phyloP scores from a whole-genome alignment of 2,113 vertebrate genomes.

The Heterotis niloticus region DNA sequence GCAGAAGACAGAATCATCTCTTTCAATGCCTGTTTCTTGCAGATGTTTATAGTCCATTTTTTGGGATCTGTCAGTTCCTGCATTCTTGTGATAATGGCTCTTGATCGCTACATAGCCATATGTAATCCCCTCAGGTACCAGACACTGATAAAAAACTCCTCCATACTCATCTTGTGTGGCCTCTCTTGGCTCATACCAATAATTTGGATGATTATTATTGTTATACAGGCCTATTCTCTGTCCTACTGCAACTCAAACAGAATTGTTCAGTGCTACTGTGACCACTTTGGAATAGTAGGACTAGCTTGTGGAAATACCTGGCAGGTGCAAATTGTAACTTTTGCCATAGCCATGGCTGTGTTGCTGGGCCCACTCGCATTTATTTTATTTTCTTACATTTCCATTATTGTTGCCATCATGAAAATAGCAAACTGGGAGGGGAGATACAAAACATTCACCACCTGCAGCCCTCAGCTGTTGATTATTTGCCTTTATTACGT shows the following conservation, averaged over 20 bases:
- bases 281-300: too few relatives aligned
- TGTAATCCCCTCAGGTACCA: conserved; percentile 14
- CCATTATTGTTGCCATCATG: conserved; percentile 7
- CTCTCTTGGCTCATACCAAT: too few relatives aligned
- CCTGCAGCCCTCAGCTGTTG: conserved; percentile 38
- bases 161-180: too few relatives aligned
- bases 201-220: too few relatives aligned
- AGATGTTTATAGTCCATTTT: conserved; percentile 14
- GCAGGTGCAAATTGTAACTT: too few relatives aligned
- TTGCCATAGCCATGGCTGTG: too few relatives aligned
- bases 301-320: too few relatives aligned
- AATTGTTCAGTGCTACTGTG: too few relatives aligned
- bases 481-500: conserved; percentile 37
- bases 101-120: conserved; percentile 15
- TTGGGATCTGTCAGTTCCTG: background rate
- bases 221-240: too few relatives aligned
- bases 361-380: background rate
- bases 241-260: too few relatives aligned
- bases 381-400: conserved; percentile 2
- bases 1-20: background rate
- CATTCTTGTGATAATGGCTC: background rate
- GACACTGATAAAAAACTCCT: background rate
- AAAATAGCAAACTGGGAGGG: conserved; percentile 20
- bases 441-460: conserved; percentile 37
- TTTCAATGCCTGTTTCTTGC: background rate